phyloP scores from a whole-genome alignment of 2,888 invertebrate species.

The Mechanitis mazaeus region DNA sequence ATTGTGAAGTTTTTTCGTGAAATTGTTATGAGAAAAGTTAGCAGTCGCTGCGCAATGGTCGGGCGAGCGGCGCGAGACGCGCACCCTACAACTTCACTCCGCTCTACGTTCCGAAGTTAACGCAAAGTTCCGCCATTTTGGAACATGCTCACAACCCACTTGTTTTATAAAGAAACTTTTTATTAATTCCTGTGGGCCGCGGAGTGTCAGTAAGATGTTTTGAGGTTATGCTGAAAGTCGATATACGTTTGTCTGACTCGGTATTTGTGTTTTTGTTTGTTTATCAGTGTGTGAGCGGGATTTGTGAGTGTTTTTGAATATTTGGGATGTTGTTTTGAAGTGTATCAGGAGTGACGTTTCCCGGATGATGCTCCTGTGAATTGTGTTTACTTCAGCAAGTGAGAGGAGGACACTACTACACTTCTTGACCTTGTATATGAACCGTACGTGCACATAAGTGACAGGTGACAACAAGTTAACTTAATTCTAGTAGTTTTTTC shows the following conservation, averaged over 20 bases:
- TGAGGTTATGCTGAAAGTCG: conserved; percentile 71
- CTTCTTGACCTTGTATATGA: conserved; percentile 56
- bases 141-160: conserved; percentile 78
- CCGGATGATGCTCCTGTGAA: conserved; percentile 64
- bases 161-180: conserved; percentile 79
- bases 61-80: conserved; percentile 57
- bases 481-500: conserved; percentile 57
- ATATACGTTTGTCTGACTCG: conserved; percentile 61
- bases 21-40: conserved; percentile 68
- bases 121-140: conserved; percentile 78
- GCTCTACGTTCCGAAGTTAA: conserved; percentile 77
- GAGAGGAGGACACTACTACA: conserved; percentile 51
- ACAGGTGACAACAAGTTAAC: conserved; percentile 57
- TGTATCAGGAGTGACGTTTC: conserved; percentile 63
- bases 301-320: conserved; percentile 57
- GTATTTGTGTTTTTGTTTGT: conserved; percentile 48
- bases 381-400: conserved; percentile 71
- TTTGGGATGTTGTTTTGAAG: conserved; percentile 70
- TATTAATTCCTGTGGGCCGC: conserved; percentile 78
- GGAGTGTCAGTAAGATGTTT: conserved; percentile 77
- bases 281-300: conserved; percentile 41
- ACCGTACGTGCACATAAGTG: conserved; percentile 41
- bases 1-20: conserved; percentile 54
- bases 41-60: conserved; percentile 58
- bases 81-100: conserved; percentile 76